phyloP scores from a whole-genome alignment of 1,140 invertebrate species.

The Archegozetes longisetosus region DNA sequence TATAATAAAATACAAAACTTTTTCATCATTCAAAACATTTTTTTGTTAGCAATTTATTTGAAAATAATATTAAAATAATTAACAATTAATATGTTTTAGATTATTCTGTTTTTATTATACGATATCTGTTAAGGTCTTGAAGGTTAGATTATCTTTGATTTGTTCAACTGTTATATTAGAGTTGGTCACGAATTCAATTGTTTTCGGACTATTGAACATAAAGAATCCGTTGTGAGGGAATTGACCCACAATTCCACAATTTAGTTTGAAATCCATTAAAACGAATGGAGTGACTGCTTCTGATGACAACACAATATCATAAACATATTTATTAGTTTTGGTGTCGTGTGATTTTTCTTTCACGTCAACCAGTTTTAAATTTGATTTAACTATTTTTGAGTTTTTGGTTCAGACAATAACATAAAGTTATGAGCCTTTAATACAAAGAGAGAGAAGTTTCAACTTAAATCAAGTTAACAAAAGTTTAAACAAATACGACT shows the following conservation, averaged over 20 bases:
- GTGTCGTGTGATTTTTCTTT: not conserved
- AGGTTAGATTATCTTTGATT: not conserved
- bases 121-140: not conserved
- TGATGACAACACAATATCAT: constrained; percentile 29
- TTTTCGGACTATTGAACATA: not conserved
- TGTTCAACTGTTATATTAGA: not conserved
- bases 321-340: not conserved
- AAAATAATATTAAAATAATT: no score
- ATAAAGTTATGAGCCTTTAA: not conserved
- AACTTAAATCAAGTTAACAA: no score
- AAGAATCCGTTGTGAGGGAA: constrained; percentile 50
- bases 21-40: no score
- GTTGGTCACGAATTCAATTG: not conserved
- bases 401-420: not conserved
- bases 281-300: constrained; percentile 42
- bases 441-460: no score
- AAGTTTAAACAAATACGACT: constrained; percentile 5
- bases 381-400: not conserved
- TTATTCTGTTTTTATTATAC: no score
- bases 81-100: no score
- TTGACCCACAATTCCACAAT: constrained; percentile 29
- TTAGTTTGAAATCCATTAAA: constrained; percentile 36
- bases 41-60: no score
- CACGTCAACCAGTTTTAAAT: not conserved
- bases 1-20: no score